Evolutionary conservation across 2,888 invertebrate species (phyloP).

Genomic region (Galeopsomyia nigrocyanea): DNA sequence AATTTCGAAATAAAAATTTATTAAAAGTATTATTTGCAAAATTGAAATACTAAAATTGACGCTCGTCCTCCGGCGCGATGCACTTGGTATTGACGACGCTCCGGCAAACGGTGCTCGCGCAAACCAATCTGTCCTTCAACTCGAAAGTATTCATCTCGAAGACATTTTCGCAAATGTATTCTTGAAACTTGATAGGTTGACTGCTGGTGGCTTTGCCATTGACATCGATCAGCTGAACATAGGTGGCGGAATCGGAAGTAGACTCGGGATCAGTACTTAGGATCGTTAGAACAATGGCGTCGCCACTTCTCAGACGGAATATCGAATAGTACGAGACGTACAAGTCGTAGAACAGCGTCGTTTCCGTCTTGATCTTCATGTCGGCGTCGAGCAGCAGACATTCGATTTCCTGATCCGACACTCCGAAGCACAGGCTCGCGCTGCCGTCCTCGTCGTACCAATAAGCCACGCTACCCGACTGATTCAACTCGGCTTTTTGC

Average conservation of each 20-base stretch:
- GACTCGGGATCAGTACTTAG: conserved; percentile 23
- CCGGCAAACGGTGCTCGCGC: conserved; percentile 23
- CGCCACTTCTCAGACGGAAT: conserved; percentile 17
- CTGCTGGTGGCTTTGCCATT: neutral
- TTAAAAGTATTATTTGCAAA: neutral
- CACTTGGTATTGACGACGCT: conserved; percentile 36
- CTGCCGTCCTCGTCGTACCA: conserved; percentile 30
- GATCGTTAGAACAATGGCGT: conserved; percentile 28
- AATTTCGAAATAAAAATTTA: too few species aligned
- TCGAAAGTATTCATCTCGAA: conserved; percentile 31
- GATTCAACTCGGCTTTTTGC: conserved; percentile 10
- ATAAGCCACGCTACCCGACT: conserved; percentile 28
- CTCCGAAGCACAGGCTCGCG: conserved; percentile 23
- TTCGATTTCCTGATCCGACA: conserved; percentile 23
- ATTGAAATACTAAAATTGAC: conserved; percentile 12
- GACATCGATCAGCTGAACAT: conserved; percentile 16
- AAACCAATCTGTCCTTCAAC: conserved; percentile 7
- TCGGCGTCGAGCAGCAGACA: conserved; percentile 22
- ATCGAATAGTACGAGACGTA: conserved; percentile 33
- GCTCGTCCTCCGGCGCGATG: conserved; percentile 22
- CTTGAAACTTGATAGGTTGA: conserved; percentile 28
- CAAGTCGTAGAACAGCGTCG: conserved; percentile 19
- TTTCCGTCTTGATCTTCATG: conserved; percentile 7
- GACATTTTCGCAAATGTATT: conserved; percentile 23
- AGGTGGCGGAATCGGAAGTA: conserved; percentile 10